Base-by-base conservation (phyloP, 2,888 invertebrate species). In the Vesta saturnalis region DNA sequence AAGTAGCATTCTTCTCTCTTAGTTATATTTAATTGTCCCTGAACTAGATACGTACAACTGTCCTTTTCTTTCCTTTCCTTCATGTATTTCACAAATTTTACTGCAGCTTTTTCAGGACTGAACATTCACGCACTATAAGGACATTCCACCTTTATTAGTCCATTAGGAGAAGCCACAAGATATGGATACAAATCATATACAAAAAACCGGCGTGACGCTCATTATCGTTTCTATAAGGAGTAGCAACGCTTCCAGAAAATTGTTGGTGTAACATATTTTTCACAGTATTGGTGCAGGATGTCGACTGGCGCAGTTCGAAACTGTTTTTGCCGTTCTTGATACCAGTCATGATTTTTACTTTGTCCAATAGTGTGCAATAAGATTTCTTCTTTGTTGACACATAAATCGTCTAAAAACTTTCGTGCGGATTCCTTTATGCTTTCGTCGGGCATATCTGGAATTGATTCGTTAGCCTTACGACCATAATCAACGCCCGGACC, bases 181-280 rank as follows among this genome's bases (percentile, higher is more conserved):
- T 19, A 54, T 54, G 22, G 21, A 54, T 21, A 54, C 54, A 54
- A 54, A 54, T 54, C 21, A 5, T 54, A n/a, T 3, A 54, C 54
- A 54, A 54, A 54, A 19, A 54, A 54, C 5, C 54, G 21, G 19
- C 56, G 23, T 23, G 30, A 23, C 30, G 56, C 56, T 56, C 56
- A 56, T 56, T 56, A 56, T 56, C 15, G 30, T 19, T 56, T 30
- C 23, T 15, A 56, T 56, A 56, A 23, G 30, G 23, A 30, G 56
- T 56, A 56, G 30, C 30, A 23, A 56, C 15, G 30, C 56, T 56
- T 10, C 30, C 30, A 56, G 56, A 23, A 54, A 54, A 54, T 10
- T 54, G 54, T 19, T 19, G 54, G 54, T 54, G 21, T n/a, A 54
- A 54, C 54, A 54, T 54, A 54, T 56, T 56, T 56, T 56, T 56